Percentiles rank a stretch among this genome's conserved stretches.
These are phyloP conservation scores for Ambastaia sidthimunki DNA, from an alignment of 2,797 vertebrate species.

Conservation along the genomic window DNA sequence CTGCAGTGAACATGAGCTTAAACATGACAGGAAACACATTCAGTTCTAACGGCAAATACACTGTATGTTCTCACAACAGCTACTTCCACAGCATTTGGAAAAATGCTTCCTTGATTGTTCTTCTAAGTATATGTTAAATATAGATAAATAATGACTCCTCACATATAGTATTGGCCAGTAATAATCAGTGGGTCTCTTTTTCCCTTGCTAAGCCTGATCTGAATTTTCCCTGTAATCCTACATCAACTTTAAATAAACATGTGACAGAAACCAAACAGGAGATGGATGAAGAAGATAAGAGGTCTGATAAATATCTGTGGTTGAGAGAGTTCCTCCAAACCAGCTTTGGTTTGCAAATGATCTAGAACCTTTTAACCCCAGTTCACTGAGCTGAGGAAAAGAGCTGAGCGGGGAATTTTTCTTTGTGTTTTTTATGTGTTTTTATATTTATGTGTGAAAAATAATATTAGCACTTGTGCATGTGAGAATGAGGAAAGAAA, in stretches of 20 bases:
- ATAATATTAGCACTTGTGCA: background rate
- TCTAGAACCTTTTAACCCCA: constrained; percentile 7
- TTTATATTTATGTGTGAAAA: too few species aligned
- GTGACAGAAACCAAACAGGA: constrained; percentile 30
- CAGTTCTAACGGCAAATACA: background rate
- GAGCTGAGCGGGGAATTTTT: constrained; percentile 12
- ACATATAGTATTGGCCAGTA: too few species aligned
- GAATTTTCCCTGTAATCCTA: background rate
- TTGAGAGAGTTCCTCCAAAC: constrained; percentile 33
- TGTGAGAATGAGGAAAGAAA: background rate
- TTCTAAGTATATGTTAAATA: background rate
- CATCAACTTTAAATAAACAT: constrained; percentile 25
- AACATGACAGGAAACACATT: background rate
- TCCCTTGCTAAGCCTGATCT: too few species aligned
- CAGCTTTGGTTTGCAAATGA: constrained; percentile 58
- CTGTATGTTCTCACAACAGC: background rate
- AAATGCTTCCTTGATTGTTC: background rate
- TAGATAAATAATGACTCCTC: too few species aligned
- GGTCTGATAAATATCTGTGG: constrained; percentile 35
- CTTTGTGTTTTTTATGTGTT: background rate
- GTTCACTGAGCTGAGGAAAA: background rate
- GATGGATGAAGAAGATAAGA: constrained; percentile 37
- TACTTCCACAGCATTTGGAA: background rate
- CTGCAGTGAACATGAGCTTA: background rate
- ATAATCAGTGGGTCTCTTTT: too few species aligned